A percentile compares a stretch with the other conserved stretches of the same genome.
phyloP scores from a whole-genome alignment of 2,797 vertebrate species.

The Philypnodon macrostomus region DNA sequence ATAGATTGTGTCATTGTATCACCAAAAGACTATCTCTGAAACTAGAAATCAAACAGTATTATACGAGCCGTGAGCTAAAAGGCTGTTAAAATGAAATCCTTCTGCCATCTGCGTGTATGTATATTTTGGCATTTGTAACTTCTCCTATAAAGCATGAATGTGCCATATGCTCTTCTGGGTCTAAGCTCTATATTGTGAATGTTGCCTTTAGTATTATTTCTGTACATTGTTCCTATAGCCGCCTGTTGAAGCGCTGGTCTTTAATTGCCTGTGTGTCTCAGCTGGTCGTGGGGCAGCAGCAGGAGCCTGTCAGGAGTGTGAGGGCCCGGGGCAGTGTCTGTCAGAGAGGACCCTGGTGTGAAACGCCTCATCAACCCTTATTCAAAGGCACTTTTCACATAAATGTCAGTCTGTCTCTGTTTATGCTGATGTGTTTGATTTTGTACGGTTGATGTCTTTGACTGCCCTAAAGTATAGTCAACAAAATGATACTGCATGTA shows the following conservation, averaged over 20 bases:
- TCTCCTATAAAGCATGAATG: too few relatives aligned
- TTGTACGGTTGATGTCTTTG: not conserved
- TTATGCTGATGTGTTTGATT: not conserved
- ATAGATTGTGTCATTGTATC: too few relatives aligned
- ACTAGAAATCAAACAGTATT: too few relatives aligned
- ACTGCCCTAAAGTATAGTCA: not conserved
- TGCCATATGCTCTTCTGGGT: too few relatives aligned
- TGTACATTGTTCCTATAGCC: not conserved
- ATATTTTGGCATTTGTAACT: too few relatives aligned
- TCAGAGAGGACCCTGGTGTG: conserved; percentile 8
- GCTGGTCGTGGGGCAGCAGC: conserved; percentile 6
- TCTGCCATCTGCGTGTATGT: too few relatives aligned
- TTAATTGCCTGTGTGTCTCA: conserved; percentile 6
- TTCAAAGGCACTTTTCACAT: not conserved
- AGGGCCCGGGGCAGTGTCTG: conserved; percentile 6
- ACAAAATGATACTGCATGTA: too few relatives aligned
- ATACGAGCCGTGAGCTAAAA: too few relatives aligned
- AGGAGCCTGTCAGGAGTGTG: conserved; percentile 15
- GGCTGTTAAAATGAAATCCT: too few relatives aligned
- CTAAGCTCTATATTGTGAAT: too few relatives aligned
- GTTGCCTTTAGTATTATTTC: not conserved
- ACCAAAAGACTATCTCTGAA: too few relatives aligned
- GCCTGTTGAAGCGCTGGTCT: not conserved
- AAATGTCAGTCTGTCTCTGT: not conserved
- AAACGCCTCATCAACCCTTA: not conserved